These are phyloP conservation scores for Tetanocera ferruginea DNA, from an alignment of 2,888 invertebrate genomes.

Conservation along the genomic window DNA sequence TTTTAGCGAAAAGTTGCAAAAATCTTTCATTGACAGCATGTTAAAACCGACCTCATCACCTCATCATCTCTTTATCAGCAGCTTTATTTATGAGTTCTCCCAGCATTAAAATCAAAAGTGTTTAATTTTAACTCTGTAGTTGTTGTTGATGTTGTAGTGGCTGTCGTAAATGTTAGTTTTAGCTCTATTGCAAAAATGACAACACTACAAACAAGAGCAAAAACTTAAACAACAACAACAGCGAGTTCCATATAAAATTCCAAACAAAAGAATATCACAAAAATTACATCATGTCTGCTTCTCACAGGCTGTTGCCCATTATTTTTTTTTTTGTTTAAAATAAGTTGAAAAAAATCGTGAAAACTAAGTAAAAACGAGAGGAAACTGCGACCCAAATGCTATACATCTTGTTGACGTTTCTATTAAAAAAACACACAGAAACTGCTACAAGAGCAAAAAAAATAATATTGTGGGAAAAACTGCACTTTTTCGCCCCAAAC, in stretches of 20 bases:
- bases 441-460: neutral
- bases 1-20: neutral
- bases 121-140: neutral
- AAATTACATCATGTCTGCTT: constrained; percentile 22
- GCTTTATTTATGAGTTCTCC: neutral
- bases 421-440: neutral
- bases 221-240: neutral
- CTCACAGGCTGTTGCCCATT: constrained; percentile 9
- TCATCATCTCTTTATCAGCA: neutral
- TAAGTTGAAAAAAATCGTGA: constrained; percentile 3
- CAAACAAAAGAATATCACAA: constrained; percentile 28
- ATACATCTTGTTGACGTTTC: constrained; percentile 18
- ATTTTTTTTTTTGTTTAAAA: constrained; percentile 13
- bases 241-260: constrained; percentile 28
- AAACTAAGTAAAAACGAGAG: constrained; percentile 3
- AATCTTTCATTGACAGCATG: neutral
- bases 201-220: neutral
- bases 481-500: neutral
- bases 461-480: constrained; percentile 18
- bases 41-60: neutral
- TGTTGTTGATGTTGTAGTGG: neutral
- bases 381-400: constrained; percentile 18
- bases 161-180: neutral
- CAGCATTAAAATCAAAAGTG: neutral
- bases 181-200: neutral